Conservation (phyloP, 2,113 vertebrate species). For the Lonchura striata region DNA sequence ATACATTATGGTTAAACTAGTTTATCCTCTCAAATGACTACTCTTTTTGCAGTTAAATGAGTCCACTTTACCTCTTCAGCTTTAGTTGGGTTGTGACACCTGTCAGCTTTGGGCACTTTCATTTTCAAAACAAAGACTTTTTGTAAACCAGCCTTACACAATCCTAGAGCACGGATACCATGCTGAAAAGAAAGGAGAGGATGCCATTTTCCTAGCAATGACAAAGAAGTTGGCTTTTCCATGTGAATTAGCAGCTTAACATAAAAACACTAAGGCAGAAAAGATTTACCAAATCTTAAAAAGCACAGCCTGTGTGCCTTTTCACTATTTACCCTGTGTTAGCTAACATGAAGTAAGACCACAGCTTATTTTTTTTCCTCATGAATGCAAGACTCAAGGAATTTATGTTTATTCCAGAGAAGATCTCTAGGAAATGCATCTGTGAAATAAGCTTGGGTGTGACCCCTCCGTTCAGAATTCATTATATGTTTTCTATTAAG, state of each 20-base stretch:
- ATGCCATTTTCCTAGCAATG: neutral
- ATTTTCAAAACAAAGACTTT: neutral
- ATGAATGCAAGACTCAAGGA: neutral
- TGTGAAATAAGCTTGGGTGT: neutral
- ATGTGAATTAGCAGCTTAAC: neutral
- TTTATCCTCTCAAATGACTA: neutral
- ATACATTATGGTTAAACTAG: neutral
- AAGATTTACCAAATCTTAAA: neutral
- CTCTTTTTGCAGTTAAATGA: neutral
- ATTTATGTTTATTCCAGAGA: neutral
- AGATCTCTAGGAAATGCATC: neutral
- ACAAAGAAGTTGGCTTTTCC: neutral
- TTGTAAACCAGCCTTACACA: neutral
- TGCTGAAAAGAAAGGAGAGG: neutral
- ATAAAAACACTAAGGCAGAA: neutral
- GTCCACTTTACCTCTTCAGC: neutral
- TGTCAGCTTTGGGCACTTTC: neutral
- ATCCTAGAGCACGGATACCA: fast-evolving
- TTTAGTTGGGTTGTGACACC: fast-evolving
- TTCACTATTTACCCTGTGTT: neutral
- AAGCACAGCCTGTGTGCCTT: neutral
- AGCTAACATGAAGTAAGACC: neutral
- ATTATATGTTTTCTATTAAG: neutral
- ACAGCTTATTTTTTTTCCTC: neutral
- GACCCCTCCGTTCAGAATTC: neutral